Conservation (phyloP, 2,113 vertebrate genomes). For the Dinomys branickii region DNA sequence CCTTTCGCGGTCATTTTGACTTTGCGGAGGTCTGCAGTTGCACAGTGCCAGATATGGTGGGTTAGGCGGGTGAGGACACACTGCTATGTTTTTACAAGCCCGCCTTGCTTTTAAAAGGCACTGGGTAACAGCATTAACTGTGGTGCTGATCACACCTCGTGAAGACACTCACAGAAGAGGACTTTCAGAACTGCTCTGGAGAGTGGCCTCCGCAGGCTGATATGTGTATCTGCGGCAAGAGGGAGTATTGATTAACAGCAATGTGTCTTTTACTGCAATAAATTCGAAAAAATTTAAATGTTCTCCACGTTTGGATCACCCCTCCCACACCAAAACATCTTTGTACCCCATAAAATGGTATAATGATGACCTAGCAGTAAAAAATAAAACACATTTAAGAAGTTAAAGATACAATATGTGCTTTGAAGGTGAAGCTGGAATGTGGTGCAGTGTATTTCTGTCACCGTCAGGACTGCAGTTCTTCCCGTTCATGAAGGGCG, state of each 20-base stretch:
- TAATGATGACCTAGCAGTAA: not conserved
- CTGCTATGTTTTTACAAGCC: not conserved
- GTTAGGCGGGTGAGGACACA: not conserved
- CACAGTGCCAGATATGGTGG: not conserved
- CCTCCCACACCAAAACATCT: not conserved
- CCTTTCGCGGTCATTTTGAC: not conserved
- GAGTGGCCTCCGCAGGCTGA: not conserved
- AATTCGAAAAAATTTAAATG: not conserved
- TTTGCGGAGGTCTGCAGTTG: not conserved
- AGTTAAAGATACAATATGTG: not conserved
- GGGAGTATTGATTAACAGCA: not conserved
- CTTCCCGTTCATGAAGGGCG: not conserved
- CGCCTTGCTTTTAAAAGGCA: not conserved
- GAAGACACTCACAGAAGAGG: not conserved
- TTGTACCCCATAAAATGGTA: not conserved
- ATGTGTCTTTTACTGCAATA: not conserved
- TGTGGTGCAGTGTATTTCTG: not conserved
- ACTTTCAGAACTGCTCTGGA: not conserved
- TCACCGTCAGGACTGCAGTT: not conserved
- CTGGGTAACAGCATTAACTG: not conserved
- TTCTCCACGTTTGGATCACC: not conserved
- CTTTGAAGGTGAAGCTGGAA: not conserved
- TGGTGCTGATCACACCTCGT: not conserved
- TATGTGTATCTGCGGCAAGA: not conserved
- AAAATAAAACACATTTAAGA: not conserved